Conservation (phyloP, 2,888 invertebrate species). For the Bugulina stolonifera region DNA sequence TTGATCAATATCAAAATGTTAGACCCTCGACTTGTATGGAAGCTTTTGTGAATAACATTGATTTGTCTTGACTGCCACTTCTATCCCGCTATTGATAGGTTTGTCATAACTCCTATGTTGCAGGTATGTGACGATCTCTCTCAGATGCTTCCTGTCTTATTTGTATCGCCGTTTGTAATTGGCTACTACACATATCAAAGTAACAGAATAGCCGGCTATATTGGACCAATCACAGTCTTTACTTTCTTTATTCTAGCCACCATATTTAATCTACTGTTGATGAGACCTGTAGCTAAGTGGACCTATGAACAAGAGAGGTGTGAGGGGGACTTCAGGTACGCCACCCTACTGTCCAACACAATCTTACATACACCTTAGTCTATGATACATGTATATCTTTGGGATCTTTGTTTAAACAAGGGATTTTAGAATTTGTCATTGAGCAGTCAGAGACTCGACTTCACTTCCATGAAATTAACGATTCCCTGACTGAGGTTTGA, state of each 20-base stretch:
- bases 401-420: too few relatives aligned
- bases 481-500: too few relatives aligned
- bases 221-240: constrained; percentile 58
- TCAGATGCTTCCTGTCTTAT: constrained; percentile 52
- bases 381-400: not conserved
- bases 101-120: too few relatives aligned
- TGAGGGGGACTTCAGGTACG: constrained; percentile 60
- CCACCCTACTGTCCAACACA: not conserved
- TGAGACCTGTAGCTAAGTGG: constrained; percentile 57
- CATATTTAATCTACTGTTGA: constrained; percentile 57
- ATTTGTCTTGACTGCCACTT: too few relatives aligned
- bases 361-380: not conserved
- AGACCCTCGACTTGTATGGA: too few relatives aligned
- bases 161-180: constrained; percentile 57
- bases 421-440: too few relatives aligned
- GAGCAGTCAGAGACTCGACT: too few relatives aligned
- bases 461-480: too few relatives aligned
- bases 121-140: constrained; percentile 54
- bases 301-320: constrained; percentile 57
- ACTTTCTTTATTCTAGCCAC: constrained; percentile 58
- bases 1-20: too few relatives aligned
- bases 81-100: too few relatives aligned
- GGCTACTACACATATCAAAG: constrained; percentile 58
- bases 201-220: constrained; percentile 52
- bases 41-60: too few relatives aligned